A percentile compares a stretch with the other conserved stretches of the same genome.
Conservation (phyloP, 2,888 invertebrate species). For the Pseudoips prasinana region DNA sequence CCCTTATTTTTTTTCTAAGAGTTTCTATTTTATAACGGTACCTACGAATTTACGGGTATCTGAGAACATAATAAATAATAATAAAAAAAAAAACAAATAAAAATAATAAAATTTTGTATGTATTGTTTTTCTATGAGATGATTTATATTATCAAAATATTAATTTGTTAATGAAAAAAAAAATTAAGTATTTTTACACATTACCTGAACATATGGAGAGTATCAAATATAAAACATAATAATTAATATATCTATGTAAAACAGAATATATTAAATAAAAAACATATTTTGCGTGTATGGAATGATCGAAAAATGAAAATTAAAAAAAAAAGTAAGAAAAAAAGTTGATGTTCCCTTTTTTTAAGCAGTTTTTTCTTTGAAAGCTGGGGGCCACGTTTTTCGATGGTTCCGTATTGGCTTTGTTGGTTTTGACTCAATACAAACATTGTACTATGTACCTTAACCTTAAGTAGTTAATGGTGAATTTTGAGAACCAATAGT, state of each 20-base stretch:
- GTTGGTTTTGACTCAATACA: conserved; percentile 73
- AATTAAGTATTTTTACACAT: conserved; percentile 80
- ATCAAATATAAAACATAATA: conserved; percentile 57
- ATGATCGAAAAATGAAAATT: conserved; percentile 45
- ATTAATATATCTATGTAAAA: conserved; percentile 65
- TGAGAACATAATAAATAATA: conserved; percentile 40
- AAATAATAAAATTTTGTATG: conserved; percentile 58
- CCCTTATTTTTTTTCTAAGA: conserved; percentile 49
- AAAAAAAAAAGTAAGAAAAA: too few relatives aligned
- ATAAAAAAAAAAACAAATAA: conserved; percentile 31
- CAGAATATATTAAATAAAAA: conserved; percentile 64
- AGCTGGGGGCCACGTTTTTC: conserved; percentile 30
- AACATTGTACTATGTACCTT: conserved; percentile 80
- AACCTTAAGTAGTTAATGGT: conserved; percentile 67
- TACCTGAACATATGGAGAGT: conserved; percentile 74
- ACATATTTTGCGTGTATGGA: conserved; percentile 64
- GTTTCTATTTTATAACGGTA: conserved; percentile 70
- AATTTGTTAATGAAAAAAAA: conserved; percentile 71
- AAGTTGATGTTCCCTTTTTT: conserved; percentile 7
- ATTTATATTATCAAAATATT: conserved; percentile 73
- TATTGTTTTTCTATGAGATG: conserved; percentile 75
- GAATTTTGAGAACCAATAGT: conserved; percentile 77
- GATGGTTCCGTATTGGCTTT: conserved; percentile 60
- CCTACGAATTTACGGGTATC: conserved; percentile 58
- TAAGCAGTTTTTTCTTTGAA: conserved; percentile 18